Evolutionary conservation across 2,888 invertebrate species (phyloP), one percentile per base, ranked within the genome.

Genomic region (Orgyia antiqua): DNA sequence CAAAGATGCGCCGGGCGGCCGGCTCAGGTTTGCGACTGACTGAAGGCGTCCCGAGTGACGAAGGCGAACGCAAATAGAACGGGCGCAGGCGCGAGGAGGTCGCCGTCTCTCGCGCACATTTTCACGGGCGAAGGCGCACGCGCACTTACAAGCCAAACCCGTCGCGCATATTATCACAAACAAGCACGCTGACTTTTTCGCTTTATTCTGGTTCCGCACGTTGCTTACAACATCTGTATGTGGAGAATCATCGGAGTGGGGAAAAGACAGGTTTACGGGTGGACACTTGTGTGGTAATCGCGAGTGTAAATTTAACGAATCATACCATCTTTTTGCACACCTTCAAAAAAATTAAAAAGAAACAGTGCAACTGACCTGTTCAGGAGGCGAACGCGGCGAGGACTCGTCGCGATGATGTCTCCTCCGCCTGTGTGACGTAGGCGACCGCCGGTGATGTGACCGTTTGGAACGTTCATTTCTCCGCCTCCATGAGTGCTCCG

Each of bases 381-480:
- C 86, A 35, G 83, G 80, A 42, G 82, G 78, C 56, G 84, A 84
- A 42, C 82, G 82, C 34, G 75, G 66, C 32, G 87, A 75, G 15
- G 86, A 84, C 46, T 83, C 86, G 55, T 84, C 84, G 56, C 84
- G 83, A 45, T 86, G 86, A 50, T 84, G 88, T 71, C 93, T 92
- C 62, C 91, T 89, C 62, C 93, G 90, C 51, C 93, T 89, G 67
- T 92, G 92, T 64, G 92, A 92, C 55, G 91, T 92, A 42, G 92
- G 92, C 45, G 94, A 94, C 50, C 94, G 94, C 71, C 94, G 90
- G 52, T 94, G 91, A 73, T 93, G 91, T 63, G 94, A 94, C 56
- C 95, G 90, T 79, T 95, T 95, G 76, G 94, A 95, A 51, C 95
- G 92, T 63, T 94, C 88, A 91, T 94, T 79, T 89, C 93, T 84